Base-by-base conservation (phyloP, 2,888 invertebrate species). In the Esperia sulphurella region DNA sequence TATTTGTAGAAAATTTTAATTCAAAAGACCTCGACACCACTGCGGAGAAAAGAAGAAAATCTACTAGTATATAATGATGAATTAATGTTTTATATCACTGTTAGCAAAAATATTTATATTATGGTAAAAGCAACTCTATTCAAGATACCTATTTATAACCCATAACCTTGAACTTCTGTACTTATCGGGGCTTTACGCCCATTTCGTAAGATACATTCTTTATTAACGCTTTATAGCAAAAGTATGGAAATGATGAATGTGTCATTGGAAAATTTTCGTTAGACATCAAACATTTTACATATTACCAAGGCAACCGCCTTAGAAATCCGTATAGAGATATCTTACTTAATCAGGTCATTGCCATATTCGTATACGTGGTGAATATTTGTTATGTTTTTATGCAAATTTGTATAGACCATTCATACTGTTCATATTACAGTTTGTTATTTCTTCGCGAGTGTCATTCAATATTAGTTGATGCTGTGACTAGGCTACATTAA, bases 341-440 rank as follows among this genome's bases (percentile, higher is more conserved):
- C n/a, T 59, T 50, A 49, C 48, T 43, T 54, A 63, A 63, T 65
- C 48, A 49, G 63, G 66, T 68, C 65, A 72, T 55, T 63, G 61
- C 51, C 60, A 53, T 49, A 49, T 51, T 35, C 46, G 35, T 46
- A n/a, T 40, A 7, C 9, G 13, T 39, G 7, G 7, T 12, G n/a
- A 6, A n/a, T 35, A n/a, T n/a, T n/a, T n/a, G n/a, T n/a, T 9
- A n/a, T 35, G 35, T 35, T 35, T 35, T 9, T 35, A 35, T 35
- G 35, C 35, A 35, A 35, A 35, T 35, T 35, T 35, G 35, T 35
- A 3, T 35, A 35, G 31, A 35, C 35, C 35, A n/a, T 10, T 35
- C 35, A n/a, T n/a, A 31, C 31, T 31, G 2, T 2, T 21, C 21
- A 21, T 21, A 21, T 5, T 21, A 21, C 2, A 21, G 21, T 21